Evolutionary conservation across 2,888 invertebrate species (phyloP).

Genomic region (Pilophorus perplexus): DNA sequence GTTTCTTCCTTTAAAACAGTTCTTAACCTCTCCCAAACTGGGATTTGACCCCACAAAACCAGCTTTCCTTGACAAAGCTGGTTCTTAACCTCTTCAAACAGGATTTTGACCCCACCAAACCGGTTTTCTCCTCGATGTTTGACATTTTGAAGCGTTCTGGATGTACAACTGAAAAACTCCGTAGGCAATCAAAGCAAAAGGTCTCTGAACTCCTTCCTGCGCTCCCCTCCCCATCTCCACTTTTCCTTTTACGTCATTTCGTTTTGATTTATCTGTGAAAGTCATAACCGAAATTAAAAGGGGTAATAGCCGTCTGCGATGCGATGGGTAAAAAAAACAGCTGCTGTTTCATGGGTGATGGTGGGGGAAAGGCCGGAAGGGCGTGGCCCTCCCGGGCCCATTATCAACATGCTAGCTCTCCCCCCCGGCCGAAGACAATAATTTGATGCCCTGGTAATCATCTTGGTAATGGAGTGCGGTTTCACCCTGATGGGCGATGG

Average conservation of each 20-base stretch:
- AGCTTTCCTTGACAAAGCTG: too few species aligned
- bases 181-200: too few species aligned
- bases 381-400: conserved; percentile 33
- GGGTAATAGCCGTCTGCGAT: neutral
- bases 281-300: conserved; percentile 39
- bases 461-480: conserved; percentile 40
- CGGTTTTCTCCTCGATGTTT: too few species aligned
- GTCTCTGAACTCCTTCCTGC: too few species aligned
- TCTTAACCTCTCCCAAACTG: too few species aligned
- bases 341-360: neutral
- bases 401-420: conserved; percentile 42
- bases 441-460: conserved; percentile 42
- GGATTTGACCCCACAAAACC: too few species aligned
- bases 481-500: neutral
- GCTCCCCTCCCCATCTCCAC: too few species aligned
- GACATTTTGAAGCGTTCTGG: too few species aligned
- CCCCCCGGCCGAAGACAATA: conserved; percentile 39
- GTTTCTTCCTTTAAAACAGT: too few species aligned
- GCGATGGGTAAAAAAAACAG: neutral
- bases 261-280: conserved; percentile 26
- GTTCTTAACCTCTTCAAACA: too few species aligned
- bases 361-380: conserved; percentile 23
- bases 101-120: too few species aligned
- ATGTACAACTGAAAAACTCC: too few species aligned
- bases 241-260: neutral